These are phyloP conservation scores for Monochamus saltuarius DNA, from an alignment of 1,140 invertebrate genomes.

Conservation along the genomic window DNA sequence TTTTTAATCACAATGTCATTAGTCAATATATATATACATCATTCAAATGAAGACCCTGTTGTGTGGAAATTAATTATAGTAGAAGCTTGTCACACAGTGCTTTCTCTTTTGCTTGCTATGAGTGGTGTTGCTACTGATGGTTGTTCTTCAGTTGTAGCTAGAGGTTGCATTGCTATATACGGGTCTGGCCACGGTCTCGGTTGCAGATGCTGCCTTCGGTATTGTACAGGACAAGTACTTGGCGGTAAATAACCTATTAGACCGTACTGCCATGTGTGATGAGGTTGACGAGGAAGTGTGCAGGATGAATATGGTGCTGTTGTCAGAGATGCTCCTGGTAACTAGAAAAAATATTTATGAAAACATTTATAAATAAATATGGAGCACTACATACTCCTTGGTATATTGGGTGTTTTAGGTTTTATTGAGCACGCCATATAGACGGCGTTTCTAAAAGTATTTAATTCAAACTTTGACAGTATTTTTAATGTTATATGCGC, in stretches of 20 bases:
- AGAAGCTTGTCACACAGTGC: conserved; percentile 56
- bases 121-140: conserved; percentile 57
- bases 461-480: too few species aligned
- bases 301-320: conserved; percentile 49
- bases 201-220: conserved; percentile 38
- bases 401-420: too few species aligned
- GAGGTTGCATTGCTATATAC: conserved; percentile 54
- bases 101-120: conserved; percentile 58
- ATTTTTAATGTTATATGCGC: too few species aligned
- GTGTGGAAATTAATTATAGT: too few species aligned
- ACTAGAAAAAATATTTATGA: conserved; percentile 30
- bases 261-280: conserved; percentile 47
- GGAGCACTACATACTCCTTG: too few species aligned
- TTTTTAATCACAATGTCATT: too few species aligned
- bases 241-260: conserved; percentile 47
- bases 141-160: conserved; percentile 52
- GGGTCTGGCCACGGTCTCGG: conserved; percentile 44
- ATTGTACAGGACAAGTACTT: conserved; percentile 46
- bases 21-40: too few species aligned
- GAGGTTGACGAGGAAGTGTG: conserved; percentile 56
- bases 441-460: too few species aligned
- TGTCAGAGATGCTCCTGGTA: conserved; percentile 41
- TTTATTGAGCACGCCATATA: too few species aligned
- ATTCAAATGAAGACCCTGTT: too few species aligned
- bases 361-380: too few species aligned